Conservation (phyloP, 2,797 vertebrate genomes). For the Alectoris magna region DNA sequence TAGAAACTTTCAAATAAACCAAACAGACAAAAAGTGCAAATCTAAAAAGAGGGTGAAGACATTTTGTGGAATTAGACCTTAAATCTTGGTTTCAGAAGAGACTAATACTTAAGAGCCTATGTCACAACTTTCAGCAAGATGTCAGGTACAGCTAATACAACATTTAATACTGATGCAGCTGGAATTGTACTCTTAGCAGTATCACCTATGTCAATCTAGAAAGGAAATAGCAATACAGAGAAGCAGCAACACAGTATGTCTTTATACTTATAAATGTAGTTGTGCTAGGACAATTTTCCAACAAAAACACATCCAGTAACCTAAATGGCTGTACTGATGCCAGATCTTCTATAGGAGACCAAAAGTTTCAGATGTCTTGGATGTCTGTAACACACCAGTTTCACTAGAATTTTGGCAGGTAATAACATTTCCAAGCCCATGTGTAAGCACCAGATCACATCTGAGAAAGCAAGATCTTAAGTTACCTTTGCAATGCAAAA, state of each 20-base stretch:
- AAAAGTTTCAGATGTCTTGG: not conserved
- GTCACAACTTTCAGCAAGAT: conserved; percentile 36
- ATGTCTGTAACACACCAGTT: not conserved
- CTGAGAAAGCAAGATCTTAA: not conserved
- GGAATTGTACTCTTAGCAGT: not conserved
- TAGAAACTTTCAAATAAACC: not conserved
- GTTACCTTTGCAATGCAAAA: not conserved
- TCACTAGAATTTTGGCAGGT: not conserved
- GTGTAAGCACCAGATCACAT: not conserved
- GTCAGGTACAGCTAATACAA: not conserved
- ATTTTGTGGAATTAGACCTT: not conserved
- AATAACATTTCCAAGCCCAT: conserved; percentile 1
- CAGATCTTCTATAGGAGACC: not conserved
- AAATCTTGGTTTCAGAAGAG: conserved; percentile 21
- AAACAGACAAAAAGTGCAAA: not conserved
- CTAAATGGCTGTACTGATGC: not conserved
- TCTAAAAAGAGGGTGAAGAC: not conserved
- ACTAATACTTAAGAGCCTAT: not conserved
- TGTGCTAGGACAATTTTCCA: conserved; percentile 39
- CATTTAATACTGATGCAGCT: conserved; percentile 3
- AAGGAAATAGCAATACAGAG: conserved; percentile 41
- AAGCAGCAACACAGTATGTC: not conserved
- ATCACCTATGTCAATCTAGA: conserved; percentile 28
- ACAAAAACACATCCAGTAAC: conserved; percentile 15
- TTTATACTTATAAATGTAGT: conserved; percentile 4